Conservation (phyloP, 1,140 invertebrate genomes). For the Ctenoplectra terminalis region DNA sequence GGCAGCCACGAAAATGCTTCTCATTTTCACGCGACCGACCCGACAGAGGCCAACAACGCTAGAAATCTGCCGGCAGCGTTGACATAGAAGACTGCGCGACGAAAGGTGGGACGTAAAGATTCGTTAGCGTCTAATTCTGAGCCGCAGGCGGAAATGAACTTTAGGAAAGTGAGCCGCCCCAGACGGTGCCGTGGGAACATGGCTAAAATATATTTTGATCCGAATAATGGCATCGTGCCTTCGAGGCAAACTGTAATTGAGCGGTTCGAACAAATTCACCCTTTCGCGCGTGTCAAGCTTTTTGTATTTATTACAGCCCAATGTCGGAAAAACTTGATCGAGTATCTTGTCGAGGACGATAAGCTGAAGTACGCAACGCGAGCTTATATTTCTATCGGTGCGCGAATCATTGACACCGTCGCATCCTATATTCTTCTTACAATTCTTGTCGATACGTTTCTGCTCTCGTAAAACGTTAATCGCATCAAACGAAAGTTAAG, state of each 20-base stretch:
- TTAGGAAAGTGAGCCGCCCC: constrained; percentile 37
- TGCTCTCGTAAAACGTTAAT: not conserved
- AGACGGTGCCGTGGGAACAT: constrained; percentile 18
- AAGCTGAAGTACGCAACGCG: too few species aligned
- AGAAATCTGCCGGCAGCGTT: constrained; percentile 59
- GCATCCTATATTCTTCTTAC: too few species aligned
- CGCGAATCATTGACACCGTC: too few species aligned
- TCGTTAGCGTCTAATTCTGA: constrained; percentile 68
- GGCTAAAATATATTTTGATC: constrained; percentile 51
- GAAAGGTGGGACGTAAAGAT: constrained; percentile 64
- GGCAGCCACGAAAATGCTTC: constrained; percentile 62
- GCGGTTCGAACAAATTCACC: not conserved
- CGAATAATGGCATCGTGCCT: constrained; percentile 38
- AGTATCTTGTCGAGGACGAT: too few species aligned
- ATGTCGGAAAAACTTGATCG: too few species aligned
- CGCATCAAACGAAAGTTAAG: constrained; percentile 11
- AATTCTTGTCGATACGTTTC: too few species aligned
- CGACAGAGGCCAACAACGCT: constrained; percentile 51
- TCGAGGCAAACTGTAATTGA: constrained; percentile 22
- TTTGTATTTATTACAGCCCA: too few species aligned
- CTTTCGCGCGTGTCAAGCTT: not conserved
- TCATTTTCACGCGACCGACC: constrained; percentile 58
- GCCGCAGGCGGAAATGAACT: constrained; percentile 51
- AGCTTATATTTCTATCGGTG: too few species aligned
- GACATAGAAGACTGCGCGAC: constrained; percentile 56